Evolutionary conservation across 2,113 vertebrate species (phyloP), one percentile per base, ranked within the genome.

Genomic region (Mobula birostris): DNA sequence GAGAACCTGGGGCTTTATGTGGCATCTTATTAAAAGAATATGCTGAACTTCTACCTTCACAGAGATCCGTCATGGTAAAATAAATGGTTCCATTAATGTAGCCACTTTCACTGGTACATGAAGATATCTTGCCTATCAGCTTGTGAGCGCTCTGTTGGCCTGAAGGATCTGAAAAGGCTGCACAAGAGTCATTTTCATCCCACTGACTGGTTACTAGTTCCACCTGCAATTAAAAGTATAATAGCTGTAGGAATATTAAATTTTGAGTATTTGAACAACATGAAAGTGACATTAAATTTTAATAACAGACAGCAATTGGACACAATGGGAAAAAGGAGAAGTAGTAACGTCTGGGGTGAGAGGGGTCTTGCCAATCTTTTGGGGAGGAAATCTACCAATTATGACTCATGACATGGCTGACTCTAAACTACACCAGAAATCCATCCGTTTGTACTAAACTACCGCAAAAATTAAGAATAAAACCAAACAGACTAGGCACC

Each of bases 51-150:
- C 83, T 95, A 99, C 98, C 98, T 97, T 99, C 97, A 94, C 96
- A 98, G 63, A 98, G 97, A 0, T 96, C 95, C 78, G 95, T n/a
- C 95, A 96, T 95, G 9, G 97, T 95, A 94, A 99, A 99, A 95
- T 96, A 98, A 0, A 98, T 99, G 9, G 96, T 98, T 95, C 97
- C 96, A 94, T 97, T 99, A 94, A 99, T 98, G 95, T 97, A 97
- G 90, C 99, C 99, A 6, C 97, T 96, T 1, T 96, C 94, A 82
- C 96, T 95, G 88, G 95, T 95, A 78, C 97, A 95, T 7, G 97
- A 98, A 0, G 98, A 98, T 95, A 99, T 95, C 3, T 80, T 98
- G 95, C 99, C 99, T 76, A 98, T 97, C 94, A 99, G 96, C 56
- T 96, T 96, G 21, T 96, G 97, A 88, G 96, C 96, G 85, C 96